These are phyloP conservation scores for Drosophila lutescens DNA, from an alignment of 2,888 invertebrate species.

Conservation along the genomic window DNA sequence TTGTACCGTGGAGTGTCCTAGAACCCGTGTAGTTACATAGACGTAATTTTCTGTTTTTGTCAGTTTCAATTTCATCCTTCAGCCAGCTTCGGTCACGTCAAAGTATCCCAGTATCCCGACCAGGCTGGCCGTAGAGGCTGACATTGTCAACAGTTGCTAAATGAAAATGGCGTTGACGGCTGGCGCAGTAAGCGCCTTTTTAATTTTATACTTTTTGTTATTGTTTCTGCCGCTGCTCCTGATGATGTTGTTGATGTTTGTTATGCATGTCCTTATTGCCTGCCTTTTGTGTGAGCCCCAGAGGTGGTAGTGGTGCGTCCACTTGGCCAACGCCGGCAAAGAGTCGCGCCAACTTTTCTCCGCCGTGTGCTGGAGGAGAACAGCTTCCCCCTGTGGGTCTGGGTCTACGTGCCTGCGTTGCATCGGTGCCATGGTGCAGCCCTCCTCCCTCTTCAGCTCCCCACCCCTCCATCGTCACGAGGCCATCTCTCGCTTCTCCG, in stretches of 20 bases:
- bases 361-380: conserved; percentile 2
- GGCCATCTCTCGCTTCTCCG: conserved; percentile 15
- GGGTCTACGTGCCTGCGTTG: conserved; percentile 67
- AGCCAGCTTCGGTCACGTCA: conserved; percentile 3
- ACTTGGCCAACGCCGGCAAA: conserved; percentile 25
- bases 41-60: conserved; percentile 20
- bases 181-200: conserved; percentile 44
- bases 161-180: conserved; percentile 76
- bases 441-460: neutral
- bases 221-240: conserved; percentile 30
- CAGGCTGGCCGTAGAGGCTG: conserved; percentile 16
- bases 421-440: conserved; percentile 53
- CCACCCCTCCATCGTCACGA: neutral
- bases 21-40: neutral
- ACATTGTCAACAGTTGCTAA: conserved; percentile 67
- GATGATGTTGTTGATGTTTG: conserved; percentile 59
- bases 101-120: conserved; percentile 13
- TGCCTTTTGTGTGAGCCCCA: neutral
- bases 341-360: conserved; percentile 43
- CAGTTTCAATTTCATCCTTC: conserved; percentile 33
- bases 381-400: conserved; percentile 12
- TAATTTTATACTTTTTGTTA: conserved; percentile 10
- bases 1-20: no score
- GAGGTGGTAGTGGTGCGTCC: conserved; percentile 38
- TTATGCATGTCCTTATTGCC: conserved; percentile 60